Percentiles rank a stretch among this genome's conserved stretches.
Conservation (phyloP, 2,888 invertebrate species). For the Melinaea menophilus region DNA sequence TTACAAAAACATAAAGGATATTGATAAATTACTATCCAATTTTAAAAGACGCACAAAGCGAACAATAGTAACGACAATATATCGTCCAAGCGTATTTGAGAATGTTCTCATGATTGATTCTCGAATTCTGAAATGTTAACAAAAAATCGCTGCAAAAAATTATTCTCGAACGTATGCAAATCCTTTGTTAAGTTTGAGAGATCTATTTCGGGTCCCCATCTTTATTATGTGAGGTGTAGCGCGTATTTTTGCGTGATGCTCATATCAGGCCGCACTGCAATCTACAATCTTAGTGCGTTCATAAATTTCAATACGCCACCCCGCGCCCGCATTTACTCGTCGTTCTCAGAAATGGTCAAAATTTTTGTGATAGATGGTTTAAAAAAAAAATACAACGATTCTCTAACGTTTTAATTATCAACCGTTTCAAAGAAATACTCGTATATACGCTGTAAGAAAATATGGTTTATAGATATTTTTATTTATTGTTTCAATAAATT, state of each 20-base stretch:
- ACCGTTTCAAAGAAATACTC: not conserved
- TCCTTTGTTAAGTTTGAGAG: conserved; percentile 32
- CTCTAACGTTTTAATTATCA: conserved; percentile 2
- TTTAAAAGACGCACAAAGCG: conserved; percentile 7
- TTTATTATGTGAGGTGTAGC: conserved; percentile 6
- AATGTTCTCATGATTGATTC: conserved; percentile 34
- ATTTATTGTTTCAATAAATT: too few relatives aligned
- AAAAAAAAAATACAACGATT: not conserved
- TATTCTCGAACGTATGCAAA: conserved; percentile 39
- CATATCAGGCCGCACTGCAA: conserved; percentile 11
- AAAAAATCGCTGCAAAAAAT: conserved; percentile 39
- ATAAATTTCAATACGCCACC: conserved; percentile 32
- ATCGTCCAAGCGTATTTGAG: conserved; percentile 15
- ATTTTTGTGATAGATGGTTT: conserved; percentile 16
- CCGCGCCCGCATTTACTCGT: conserved; percentile 22
- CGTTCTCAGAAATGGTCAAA: conserved; percentile 26
- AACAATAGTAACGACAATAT: conserved; percentile 14
- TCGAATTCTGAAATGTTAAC: conserved; percentile 32
- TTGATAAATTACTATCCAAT: conserved; percentile 23
- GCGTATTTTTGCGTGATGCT: conserved; percentile 10
- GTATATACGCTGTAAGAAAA: too few relatives aligned
- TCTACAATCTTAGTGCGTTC: conserved; percentile 33
- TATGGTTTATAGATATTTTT: too few relatives aligned
- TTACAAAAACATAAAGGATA: conserved; percentile 19
- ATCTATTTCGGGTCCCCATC: not conserved